Conservation (phyloP, 2,888 invertebrate species). For the Zootermopsis nevadensis region DNA sequence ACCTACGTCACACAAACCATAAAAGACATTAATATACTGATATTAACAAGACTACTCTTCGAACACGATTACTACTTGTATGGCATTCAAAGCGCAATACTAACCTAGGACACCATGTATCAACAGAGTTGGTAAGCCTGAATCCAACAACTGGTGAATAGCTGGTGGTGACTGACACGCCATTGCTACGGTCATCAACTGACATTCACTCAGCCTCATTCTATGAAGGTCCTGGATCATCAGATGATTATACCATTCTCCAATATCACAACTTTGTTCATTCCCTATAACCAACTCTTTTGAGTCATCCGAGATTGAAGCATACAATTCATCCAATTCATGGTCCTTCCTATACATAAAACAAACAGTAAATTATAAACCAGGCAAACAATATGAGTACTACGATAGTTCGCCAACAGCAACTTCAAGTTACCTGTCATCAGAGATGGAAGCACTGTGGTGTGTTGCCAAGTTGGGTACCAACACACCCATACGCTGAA, state of each 20-base stretch:
- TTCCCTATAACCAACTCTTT: slow-evolving; percentile 48
- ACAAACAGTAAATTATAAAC: neutral
- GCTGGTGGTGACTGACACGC: slow-evolving; percentile 85
- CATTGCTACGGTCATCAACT: slow-evolving; percentile 80
- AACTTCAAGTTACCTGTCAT: slow-evolving; percentile 64
- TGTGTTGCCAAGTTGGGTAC: slow-evolving; percentile 66
- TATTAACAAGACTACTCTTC: no score
- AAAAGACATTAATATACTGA: no score
- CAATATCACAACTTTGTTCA: slow-evolving; percentile 34
- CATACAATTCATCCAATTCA: slow-evolving; percentile 40
- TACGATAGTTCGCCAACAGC: no score
- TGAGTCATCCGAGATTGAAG: slow-evolving; percentile 50
- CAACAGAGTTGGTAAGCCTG: slow-evolving; percentile 75
- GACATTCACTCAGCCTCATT: slow-evolving; percentile 70
- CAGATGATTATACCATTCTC: slow-evolving; percentile 64
- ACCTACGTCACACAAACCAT: no score
- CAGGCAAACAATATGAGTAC: no score
- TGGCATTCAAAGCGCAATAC: no score
- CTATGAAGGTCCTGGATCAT: slow-evolving; percentile 68
- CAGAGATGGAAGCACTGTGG: slow-evolving; percentile 68
- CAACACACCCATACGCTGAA: slow-evolving; percentile 78
- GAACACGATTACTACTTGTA: no score
- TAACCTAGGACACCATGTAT: slow-evolving; percentile 68
- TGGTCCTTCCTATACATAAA: slow-evolving; percentile 48
- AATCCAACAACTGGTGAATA: slow-evolving; percentile 80